Percentiles rank a stretch among this genome's conserved stretches.
Conservation (phyloP, 2,888 invertebrate genomes). For the Dicyrtoma fusca region DNA sequence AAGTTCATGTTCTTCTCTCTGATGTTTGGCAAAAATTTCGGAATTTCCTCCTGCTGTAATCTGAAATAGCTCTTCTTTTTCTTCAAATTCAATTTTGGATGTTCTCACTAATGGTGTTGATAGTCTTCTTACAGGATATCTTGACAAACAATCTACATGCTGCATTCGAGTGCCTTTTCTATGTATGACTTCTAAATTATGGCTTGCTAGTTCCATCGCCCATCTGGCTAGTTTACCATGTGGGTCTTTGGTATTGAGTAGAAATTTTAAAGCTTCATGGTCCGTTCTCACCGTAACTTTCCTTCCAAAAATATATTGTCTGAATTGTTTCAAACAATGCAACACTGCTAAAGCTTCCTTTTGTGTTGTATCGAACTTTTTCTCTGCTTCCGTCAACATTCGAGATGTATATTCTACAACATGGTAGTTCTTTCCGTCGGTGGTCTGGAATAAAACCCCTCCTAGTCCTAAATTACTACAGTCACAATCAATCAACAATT, state of each 20-base stretch:
- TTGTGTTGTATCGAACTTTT: too few relatives aligned
- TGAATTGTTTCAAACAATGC: not conserved
- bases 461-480: too few relatives aligned
- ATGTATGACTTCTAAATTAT: conserved; percentile 59
- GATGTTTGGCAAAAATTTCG: not conserved
- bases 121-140: not conserved
- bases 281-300: conserved; percentile 58
- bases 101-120: not conserved
- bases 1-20: not conserved
- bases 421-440: conserved; percentile 9
- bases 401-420: too few relatives aligned
- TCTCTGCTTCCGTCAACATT: not conserved
- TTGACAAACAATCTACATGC: not conserved
- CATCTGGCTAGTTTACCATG: conserved; percentile 61
- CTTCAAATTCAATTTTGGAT: not conserved
- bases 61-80: not conserved
- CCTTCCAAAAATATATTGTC: conserved; percentile 2
- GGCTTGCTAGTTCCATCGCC: conserved; percentile 60
- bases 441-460: not conserved
- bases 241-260: conserved; percentile 60
- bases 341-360: too few relatives aligned
- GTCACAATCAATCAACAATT: too few relatives aligned
- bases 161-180: conserved; percentile 56
- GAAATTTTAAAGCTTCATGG: conserved; percentile 62
- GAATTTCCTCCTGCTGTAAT: not conserved